Evolutionary conservation across 2,113 vertebrate species (phyloP), one percentile per base, ranked within the genome.

Genomic region (Fukomys damarensis): DNA sequence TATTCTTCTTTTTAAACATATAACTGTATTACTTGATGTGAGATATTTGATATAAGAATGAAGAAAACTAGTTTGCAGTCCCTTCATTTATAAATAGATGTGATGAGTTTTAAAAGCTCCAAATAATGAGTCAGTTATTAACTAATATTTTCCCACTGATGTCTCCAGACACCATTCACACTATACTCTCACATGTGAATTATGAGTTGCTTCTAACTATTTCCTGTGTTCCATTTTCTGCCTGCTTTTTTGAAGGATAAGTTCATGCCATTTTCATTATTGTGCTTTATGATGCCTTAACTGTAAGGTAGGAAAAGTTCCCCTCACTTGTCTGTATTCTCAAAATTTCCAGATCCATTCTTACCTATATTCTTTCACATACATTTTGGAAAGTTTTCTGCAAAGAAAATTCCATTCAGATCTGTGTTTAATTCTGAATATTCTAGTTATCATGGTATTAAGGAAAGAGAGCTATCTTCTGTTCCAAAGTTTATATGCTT

Each of bases 381-480:
- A 7, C 24, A 89, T 81, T 92, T 66, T 59, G 22, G 35, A 95
- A 76, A 52, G 10, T 43, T 82, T 86, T 86, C 32, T 56, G 70
- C 26, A 38, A 80, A 94, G 58, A 2, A 91, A 80, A 96, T 86
- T 0, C 2, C 20, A 89, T 2, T 96, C 19, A 16, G 8, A 72
- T 89, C 95, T 91, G 11, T 86, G 89, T 14, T 92, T n/a, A 93
- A 63, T 59, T 92, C 11, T 79, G 30, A 16, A 83, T 77, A 92
- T 92, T 58, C 65, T 83, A 10, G 38, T 7, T 82, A 63, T 82
- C 56, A 58, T 5, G 68, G 66, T 63, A 77, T 43, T 43, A 20
- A 76, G 56, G 38, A 65, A 87, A 74, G 1, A 8, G 0, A 24
- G 8, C 20, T 49, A 30, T 93, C 90, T 88, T 61, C 85, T n/a